Evolutionary conservation across 2,797 vertebrate genomes (phyloP).

Genomic region (Lycodopsis pacificus): DNA sequence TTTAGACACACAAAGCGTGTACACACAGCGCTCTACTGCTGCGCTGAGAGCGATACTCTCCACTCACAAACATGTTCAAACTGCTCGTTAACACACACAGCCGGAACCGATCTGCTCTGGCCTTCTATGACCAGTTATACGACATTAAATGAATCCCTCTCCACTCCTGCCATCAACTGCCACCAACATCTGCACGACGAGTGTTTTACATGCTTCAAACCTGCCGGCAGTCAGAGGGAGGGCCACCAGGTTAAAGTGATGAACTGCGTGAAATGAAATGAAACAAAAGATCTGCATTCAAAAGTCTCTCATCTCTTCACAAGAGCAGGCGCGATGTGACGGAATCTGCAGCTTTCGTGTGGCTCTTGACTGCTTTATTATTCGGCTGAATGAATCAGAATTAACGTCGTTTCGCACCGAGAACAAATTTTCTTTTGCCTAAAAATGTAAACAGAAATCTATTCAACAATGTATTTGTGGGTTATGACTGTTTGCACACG

Average conservation of each 20-base stretch:
- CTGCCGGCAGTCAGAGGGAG: conserved; percentile 22
- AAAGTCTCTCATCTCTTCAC: not conserved
- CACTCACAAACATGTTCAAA: not conserved
- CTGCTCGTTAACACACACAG: not conserved
- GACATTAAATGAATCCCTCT: conserved; percentile 4
- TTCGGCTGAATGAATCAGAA: conserved; percentile 25
- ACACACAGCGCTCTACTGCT: not conserved
- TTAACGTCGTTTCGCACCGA: no score
- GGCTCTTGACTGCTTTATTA: conserved; percentile 21
- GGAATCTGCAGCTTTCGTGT: conserved; percentile 6
- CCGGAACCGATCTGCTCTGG: not conserved
- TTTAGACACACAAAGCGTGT: not conserved
- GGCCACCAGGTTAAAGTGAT: conserved; percentile 10
- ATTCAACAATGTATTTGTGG: no score
- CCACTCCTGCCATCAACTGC: no score
- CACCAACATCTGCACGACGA: conserved; percentile 1
- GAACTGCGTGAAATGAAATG: conserved; percentile 20
- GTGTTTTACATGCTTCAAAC: conserved; percentile 32
- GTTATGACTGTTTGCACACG: no score
- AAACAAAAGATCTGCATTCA: conserved; percentile 25
- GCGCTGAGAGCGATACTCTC: not conserved
- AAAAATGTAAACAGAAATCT: no score
- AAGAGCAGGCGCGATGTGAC: not conserved
- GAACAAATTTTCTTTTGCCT: no score
- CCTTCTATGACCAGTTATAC: not conserved